Evolutionary conservation across 37 sponge, comb jelly and placozoan genomes (phyloP), one percentile per base, ranked within the genome.

Genomic region (Theonella swinhoei): DNA sequence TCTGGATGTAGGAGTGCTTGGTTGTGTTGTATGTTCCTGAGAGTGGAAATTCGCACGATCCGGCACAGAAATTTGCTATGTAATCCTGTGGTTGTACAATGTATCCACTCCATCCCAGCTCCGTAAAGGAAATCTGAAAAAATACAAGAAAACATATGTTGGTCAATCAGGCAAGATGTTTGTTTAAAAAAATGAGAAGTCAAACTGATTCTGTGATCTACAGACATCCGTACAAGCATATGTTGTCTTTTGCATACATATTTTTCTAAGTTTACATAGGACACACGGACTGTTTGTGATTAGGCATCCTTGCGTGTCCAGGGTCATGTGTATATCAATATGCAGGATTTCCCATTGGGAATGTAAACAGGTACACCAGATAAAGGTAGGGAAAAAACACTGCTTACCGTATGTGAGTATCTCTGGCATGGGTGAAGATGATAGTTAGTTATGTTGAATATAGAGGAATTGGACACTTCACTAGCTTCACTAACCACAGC

Each of bases 1-100:
- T 30, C 39, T 87, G 89, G 11, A 91, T 67, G 69, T 77, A 41
- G 2, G 92, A 62, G 67, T 87, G 92, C n/a, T 37, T 32, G 0
- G 84, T 88, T 32, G 63, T 75, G 67, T 79, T 61, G 54, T 62
- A 33, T 9, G 61, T 26, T 19, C 22, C 30, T 5, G 58, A 4
- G 3, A 82, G 66, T 20, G 91, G 91, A 26, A 30, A 71, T 4
- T 26, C 25, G 39, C 92, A 91, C 20, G 11, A 7, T 2, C 92
- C 92, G 30, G 64, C 75, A 68, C 92, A 91, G 80, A 83, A 87
- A 4, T 88, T 91, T 39, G 89, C 89, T 23, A 47, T 11, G 68
- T 72, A 87, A 0, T 39, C 33, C 0, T 0, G 0, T 17, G 85
- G 80, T 14, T 34, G 62, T 25, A 80, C n/a, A 14, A 83, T 63